A percentile compares a stretch with the other conserved stretches of the same genome.
Conservation (phyloP, 1,140 invertebrate species). For the Aphelinus certus region DNA sequence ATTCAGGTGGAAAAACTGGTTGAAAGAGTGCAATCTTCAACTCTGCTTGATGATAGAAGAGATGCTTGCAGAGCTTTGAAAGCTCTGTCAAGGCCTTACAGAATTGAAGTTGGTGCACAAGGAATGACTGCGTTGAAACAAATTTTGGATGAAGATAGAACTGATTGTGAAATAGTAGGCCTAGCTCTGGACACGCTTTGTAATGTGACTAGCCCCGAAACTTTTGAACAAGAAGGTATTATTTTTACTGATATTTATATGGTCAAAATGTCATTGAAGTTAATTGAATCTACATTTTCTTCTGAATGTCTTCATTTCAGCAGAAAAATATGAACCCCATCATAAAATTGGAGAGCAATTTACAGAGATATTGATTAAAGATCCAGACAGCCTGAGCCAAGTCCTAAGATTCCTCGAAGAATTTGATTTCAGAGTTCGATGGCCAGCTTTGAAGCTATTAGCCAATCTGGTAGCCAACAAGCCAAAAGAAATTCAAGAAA, state of each 20-base stretch:
- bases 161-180: slow-evolving; percentile 90
- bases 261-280: neutral
- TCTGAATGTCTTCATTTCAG: slow-evolving; percentile 42
- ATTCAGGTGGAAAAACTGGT: slow-evolving; percentile 90
- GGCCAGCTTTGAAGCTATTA: slow-evolving; percentile 87
- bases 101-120: slow-evolving; percentile 95
- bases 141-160: slow-evolving; percentile 83
- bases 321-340: slow-evolving; percentile 61
- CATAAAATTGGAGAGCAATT: slow-evolving; percentile 87
- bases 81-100: slow-evolving; percentile 91
- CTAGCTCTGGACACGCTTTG: slow-evolving; percentile 92
- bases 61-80: slow-evolving; percentile 96
- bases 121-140: slow-evolving; percentile 89
- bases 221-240: slow-evolving; percentile 82
- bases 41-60: slow-evolving; percentile 90
- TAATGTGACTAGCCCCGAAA: slow-evolving; percentile 87
- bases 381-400: slow-evolving; percentile 84
- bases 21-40: slow-evolving; percentile 91
- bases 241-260: neutral
- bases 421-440: slow-evolving; percentile 92
- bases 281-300: slow-evolving; percentile 1
- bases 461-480: slow-evolving; percentile 83
- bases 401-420: slow-evolving; percentile 92
- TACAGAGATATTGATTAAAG: slow-evolving; percentile 98
- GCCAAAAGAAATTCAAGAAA: slow-evolving; percentile 94